Base-by-base conservation (phyloP, 2,888 invertebrate species). In the Agrochola lychnidis region DNA sequence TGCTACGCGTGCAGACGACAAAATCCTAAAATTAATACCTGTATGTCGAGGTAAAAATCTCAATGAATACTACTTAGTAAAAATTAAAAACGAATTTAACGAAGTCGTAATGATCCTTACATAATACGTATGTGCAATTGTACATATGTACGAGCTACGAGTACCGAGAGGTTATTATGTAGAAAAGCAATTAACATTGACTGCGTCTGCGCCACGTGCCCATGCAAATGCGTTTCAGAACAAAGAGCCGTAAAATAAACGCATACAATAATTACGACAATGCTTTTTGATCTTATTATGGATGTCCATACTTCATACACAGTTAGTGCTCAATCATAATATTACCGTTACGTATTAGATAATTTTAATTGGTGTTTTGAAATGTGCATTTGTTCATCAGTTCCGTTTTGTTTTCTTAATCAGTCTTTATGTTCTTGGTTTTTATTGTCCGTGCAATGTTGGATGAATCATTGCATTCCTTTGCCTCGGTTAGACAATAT, bases 221-320 rank as follows among this genome's bases (percentile, higher is more conserved):
- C 87, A 91, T 90, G 89, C 87, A 88, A 91, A 90, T 92, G 88
- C 85, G 85, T 81, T 86, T 78, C 76, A 85, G 88, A 92, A 93
- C 94, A 93, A 93, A 93, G 93, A 92, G 89, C 90, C 87, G 90
- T 92, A 92, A 91, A 90, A 90, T 87, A 90, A 81, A 87, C 89
- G 86, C 90, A 90, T 92, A 87, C 90, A 91, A 90, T 89, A 85
- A 90, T 89, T 88, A 89, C 85, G 89, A 87, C 89, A 90, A 89
- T 90, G 88, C 87, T 87, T 90, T 89, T 89, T 90, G 91, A 93
- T 91, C 91, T 92, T 90, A 90, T 90, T 92, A 90, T 86, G 89
- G 87, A 88, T 87, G 84, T 86, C 89, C 89, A 90, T 87, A 87
- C 84, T 88, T 86, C 86, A 84, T 80, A 74, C 84, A 84, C 84